Base-by-base conservation (phyloP, 2,888 invertebrate species). In the Celastrina argiolus region DNA sequence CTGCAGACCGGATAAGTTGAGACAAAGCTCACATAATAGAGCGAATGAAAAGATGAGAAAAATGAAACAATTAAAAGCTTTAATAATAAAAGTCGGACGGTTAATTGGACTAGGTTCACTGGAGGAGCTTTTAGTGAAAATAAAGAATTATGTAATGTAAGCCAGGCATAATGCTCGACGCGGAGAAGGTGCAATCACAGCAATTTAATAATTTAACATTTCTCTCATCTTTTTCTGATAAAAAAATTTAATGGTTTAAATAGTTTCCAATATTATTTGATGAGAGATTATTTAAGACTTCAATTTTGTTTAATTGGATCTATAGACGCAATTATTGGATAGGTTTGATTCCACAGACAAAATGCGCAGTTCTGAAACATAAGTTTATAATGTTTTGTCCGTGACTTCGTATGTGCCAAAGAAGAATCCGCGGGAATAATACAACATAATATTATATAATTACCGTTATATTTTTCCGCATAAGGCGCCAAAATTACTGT, bases 61-160 rank as follows among this genome's bases (percentile, higher is more conserved):
- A 59, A 59, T 59, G 59, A 34, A 59, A 59, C 59, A 31, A 59
- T 59, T 59, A 18, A 59, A 34, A 59, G 59, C 34, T 59, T 18
- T 59, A 16, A 59, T 31, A 59, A 59, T 31, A 59, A 59, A 59
- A 59, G 31, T 34, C 34, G 59, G 59, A 59, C 14, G 59, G 59
- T 59, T 59, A 59, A 59, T 59, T 59, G 59, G 16, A 59, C 36
- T 61, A 39, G 34, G 18, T 39, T 45, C 45, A 51, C 22, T 16
- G 28, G 31, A 58, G 28, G 3, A 58, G 58, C 58, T 58, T 58
- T 58, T 31, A 58, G 31, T 31, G 18, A 58, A 58, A 58, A 58
- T 16, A 31, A n/a, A 58, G 58, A 18, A 59, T 36, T 34, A 16
- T 31, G 59, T 36, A 61, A 61, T 61, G 39, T 39, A 39, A 36